phyloP scores from a whole-genome alignment of 2,797 vertebrate species.

The Cirrhinus molitorella region DNA sequence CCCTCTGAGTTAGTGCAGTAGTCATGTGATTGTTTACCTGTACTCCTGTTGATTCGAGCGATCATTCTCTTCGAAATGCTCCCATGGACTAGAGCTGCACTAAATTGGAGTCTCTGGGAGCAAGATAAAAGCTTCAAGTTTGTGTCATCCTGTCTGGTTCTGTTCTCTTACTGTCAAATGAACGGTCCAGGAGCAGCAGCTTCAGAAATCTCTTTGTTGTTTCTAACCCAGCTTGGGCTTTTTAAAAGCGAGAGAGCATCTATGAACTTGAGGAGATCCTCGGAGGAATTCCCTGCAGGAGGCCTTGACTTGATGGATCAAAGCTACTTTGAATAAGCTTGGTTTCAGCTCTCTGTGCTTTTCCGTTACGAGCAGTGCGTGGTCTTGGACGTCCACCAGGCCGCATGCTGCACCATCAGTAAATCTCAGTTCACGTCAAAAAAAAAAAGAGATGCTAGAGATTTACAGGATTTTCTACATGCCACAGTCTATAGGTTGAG shows the following conservation, averaged over 20 bases:
- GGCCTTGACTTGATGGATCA: slow-evolving; percentile 31
- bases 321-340: slow-evolving; percentile 29
- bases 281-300: slow-evolving; percentile 17
- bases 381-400: background rate
- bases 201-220: slow-evolving; percentile 48
- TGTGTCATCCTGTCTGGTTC: slow-evolving; percentile 27
- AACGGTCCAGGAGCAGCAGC: slow-evolving; percentile 15
- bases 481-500: background rate
- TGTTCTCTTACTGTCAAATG: slow-evolving; percentile 10
- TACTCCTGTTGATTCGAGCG: background rate
- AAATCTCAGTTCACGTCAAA: background rate
- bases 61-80: background rate
- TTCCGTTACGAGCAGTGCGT: background rate
- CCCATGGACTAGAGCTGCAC: background rate
- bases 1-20: background rate
- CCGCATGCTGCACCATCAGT: background rate
- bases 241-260: background rate
- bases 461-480: slow-evolving; percentile 1
- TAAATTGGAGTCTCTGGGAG: slow-evolving; percentile 15
- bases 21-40: background rate
- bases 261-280: slow-evolving; percentile 35
- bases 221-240: slow-evolving; percentile 29
- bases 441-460: background rate
- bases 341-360: background rate
- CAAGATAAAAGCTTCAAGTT: slow-evolving; percentile 39